phyloP scores from a whole-genome alignment of 2,888 invertebrate genomes.

The Eurytoma adleriae region DNA sequence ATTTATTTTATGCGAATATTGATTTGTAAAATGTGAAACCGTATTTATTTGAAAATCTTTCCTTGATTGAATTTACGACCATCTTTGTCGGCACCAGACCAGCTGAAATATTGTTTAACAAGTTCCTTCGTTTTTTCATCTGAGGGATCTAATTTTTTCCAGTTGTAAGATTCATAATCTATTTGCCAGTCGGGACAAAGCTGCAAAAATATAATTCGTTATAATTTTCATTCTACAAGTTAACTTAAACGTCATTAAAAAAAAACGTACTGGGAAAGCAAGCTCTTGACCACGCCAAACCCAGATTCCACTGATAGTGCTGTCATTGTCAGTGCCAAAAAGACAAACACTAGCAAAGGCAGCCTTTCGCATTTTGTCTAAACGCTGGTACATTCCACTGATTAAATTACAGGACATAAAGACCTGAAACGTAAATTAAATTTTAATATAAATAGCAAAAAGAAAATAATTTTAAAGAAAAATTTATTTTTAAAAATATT shows the following conservation, averaged over 20 bases:
- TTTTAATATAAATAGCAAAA: not conserved
- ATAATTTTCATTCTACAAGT: not conserved
- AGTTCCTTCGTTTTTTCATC: conserved; percentile 89
- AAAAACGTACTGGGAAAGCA: conserved; percentile 84
- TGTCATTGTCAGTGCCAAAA: conserved; percentile 95
- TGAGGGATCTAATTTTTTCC: conserved; percentile 94
- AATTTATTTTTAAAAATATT: not conserved
- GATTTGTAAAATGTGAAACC: conserved; percentile 64
- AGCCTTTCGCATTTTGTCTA: conserved; percentile 98
- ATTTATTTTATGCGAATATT: conserved; percentile 70
- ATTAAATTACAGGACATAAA: conserved; percentile 99
- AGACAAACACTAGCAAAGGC: conserved; percentile 96
- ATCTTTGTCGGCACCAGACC: conserved; percentile 90
- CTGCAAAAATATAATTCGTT: conserved; percentile 74
- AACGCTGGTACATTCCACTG: conserved; percentile 97
- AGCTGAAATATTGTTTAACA: conserved; percentile 93
- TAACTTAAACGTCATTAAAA: not conserved
- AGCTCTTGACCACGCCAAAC: conserved; percentile 97
- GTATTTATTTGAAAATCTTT: conserved; percentile 97
- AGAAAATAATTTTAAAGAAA: not conserved
- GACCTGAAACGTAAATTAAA: conserved; percentile 73
- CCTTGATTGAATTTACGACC: conserved; percentile 98
- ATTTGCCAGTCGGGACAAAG: conserved; percentile 95
- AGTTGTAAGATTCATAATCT: conserved; percentile 97
- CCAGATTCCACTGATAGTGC: conserved; percentile 97